Evolutionary conservation across 2,888 invertebrate genomes (phyloP).

Genomic region (Thalpophila matura): DNA sequence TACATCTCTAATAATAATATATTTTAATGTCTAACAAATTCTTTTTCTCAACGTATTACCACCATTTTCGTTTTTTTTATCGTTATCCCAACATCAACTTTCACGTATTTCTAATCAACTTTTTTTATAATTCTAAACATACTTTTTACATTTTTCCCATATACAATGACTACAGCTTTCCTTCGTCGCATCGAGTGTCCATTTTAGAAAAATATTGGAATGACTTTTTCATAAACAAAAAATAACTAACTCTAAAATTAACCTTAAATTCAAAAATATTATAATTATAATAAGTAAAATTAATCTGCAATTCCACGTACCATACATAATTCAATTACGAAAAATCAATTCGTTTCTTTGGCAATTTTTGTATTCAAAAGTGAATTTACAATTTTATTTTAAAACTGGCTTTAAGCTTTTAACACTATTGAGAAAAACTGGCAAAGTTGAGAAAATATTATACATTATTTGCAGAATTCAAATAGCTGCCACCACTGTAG

Average conservation of each 20-base stretch:
- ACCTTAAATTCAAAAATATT: slow-evolving; percentile 69
- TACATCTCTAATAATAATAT: slow-evolving; percentile 90
- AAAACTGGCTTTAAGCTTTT: slow-evolving; percentile 84
- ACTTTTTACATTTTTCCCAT: slow-evolving; percentile 87
- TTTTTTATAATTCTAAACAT: slow-evolving; percentile 86
- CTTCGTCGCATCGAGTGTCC: slow-evolving; percentile 81
- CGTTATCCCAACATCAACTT: slow-evolving; percentile 87
- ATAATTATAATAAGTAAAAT: slow-evolving; percentile 66
- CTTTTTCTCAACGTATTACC: slow-evolving; percentile 88
- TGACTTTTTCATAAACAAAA: slow-evolving; percentile 76
- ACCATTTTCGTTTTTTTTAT: slow-evolving; percentile 82
- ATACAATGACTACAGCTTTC: slow-evolving; percentile 83
- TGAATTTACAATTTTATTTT: slow-evolving; percentile 87
- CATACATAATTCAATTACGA: slow-evolving; percentile 70
- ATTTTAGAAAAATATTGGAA: slow-evolving; percentile 88
- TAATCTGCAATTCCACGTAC: slow-evolving; percentile 79
- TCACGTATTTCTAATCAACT: slow-evolving; percentile 85
- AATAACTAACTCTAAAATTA: slow-evolving; percentile 70
- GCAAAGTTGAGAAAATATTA: slow-evolving; percentile 83
- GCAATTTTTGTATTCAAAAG: slow-evolving; percentile 89
- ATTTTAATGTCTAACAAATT: slow-evolving; percentile 90
- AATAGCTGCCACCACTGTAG: slow-evolving; percentile 66
- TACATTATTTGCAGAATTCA: slow-evolving; percentile 75
- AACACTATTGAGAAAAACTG: slow-evolving; percentile 86
- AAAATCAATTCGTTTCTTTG: slow-evolving; percentile 88